Evolutionary conservation across 2,113 vertebrate species (phyloP).

Genomic region (Clarias magur): DNA sequence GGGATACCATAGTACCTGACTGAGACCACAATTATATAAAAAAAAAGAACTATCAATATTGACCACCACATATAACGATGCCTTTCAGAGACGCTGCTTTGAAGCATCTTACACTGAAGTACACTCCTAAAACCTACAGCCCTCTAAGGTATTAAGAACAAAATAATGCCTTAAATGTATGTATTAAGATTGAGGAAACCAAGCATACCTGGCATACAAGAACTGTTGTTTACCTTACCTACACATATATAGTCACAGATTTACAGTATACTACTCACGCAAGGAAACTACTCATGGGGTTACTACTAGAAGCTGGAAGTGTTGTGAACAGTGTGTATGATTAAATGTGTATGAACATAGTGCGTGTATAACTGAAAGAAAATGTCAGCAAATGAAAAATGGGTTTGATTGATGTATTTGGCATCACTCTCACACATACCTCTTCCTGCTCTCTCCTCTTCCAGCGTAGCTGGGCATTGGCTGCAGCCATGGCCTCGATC

Average conservation of each 20-base stretch:
- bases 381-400: too few relatives aligned
- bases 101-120: not conserved
- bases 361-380: not conserved
- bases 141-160: not conserved
- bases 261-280: not conserved
- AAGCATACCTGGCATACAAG: not conserved
- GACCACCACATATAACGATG: not conserved
- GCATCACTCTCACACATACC: slow-evolving; percentile 74
- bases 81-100: not conserved
- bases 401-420: not conserved
- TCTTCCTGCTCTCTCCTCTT: slow-evolving; percentile 89
- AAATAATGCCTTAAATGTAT: not conserved
- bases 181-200: not conserved
- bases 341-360: not conserved
- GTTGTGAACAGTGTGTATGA: not conserved
- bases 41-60: too few relatives aligned
- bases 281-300: not conserved
- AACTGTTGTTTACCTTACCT: not conserved
- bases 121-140: not conserved
- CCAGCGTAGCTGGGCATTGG: slow-evolving; percentile 92
- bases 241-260: not conserved
- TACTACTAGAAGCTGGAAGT: not conserved
- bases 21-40: not conserved
- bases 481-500: slow-evolving; percentile 96
- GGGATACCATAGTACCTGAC: not conserved